These are phyloP conservation scores for Phymanthus crucifer DNA, from an alignment of 92 coral and sea anemone genomes.

Conservation along the genomic window DNA sequence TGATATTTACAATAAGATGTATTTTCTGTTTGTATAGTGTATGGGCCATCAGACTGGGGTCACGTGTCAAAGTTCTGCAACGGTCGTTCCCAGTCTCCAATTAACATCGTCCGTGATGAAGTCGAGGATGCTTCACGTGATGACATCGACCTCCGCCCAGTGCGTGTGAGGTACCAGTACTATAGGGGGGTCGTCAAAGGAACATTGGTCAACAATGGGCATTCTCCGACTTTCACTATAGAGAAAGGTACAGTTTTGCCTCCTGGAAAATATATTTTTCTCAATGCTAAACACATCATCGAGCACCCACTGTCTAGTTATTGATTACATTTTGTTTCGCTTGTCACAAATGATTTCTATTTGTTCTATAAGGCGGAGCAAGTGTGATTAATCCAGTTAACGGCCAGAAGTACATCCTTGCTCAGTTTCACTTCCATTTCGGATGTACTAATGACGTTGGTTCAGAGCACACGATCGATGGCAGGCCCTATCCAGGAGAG, in stretches of 20 bases:
- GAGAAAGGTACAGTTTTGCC: constrained; percentile 12
- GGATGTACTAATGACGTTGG: constrained; percentile 61
- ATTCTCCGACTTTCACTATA: constrained; percentile 52
- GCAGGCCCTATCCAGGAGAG: constrained; percentile 60
- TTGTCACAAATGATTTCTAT: background rate
- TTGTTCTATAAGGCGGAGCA: background rate
- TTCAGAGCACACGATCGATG: constrained; percentile 66
- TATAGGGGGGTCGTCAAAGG: constrained; percentile 33
- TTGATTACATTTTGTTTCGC: background rate
- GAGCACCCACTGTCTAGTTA: background rate
- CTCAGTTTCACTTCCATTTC: constrained; percentile 51
- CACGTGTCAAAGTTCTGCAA: constrained; percentile 43
- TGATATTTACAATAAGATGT: background rate
- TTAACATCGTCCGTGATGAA: constrained; percentile 43
- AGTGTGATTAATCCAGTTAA: constrained; percentile 8
- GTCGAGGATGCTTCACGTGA: background rate
- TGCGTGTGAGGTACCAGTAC: background rate
- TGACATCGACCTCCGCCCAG: background rate
- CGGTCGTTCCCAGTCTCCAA: constrained; percentile 62
- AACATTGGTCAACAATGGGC: constrained; percentile 58
- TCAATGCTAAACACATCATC: background rate
- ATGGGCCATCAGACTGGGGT: constrained; percentile 69
- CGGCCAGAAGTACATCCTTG: constrained; percentile 10
- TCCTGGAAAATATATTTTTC: background rate
- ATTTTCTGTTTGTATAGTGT: constrained; percentile 23